Evolutionary conservation across 2,113 vertebrate genomes (phyloP), one percentile per base, ranked within the genome.

Genomic region (Heteronetta atricapilla): DNA sequence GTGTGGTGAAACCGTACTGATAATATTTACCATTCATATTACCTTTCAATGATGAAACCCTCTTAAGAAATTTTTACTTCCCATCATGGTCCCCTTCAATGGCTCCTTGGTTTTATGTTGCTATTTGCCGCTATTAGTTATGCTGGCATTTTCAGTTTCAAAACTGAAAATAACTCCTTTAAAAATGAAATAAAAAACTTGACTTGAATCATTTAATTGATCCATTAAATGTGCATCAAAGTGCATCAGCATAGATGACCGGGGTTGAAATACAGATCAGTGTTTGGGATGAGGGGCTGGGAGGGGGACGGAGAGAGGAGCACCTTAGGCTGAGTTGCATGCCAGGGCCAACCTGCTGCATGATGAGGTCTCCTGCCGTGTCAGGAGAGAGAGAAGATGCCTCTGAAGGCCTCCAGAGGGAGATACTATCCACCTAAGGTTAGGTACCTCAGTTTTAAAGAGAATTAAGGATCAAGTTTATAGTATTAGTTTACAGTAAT

Each of bases 341-440:
- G 11, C 22, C 26, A 68, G 28, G 89, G 16, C 42, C 64, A 59
- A 62, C 18, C 19, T 67, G 19, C 53, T 88, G 21, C 66, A 78
- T 20, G 12, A 60, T 66, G 69, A 64, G 53, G 42, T 78, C 68
- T 78, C 15, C 38, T 72, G 29, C 86, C 77, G 72, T 78, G 52
- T 31, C 11, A 82, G 42, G 14, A 73, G 68, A 82, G 53, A 58
- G 56, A 67, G 79, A 88, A 92, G 91, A 94, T 94, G 66, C 93
- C 83, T 92, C 77, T 58, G 69, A 75, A 96, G 62, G 92, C 96
- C 96, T 96, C 94, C 92, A 95, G 96, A 94, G 95, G 96, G 96
- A 96, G 96, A 95, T 94, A 89, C 96, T 84, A 53, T 84, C 86
- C 86, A 62, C 66, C 42, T 93, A 74, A 48, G 88, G 17, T 86